Base-by-base conservation (phyloP, 2,797 vertebrate species). In the Microctenopoma steveboyesi region DNA sequence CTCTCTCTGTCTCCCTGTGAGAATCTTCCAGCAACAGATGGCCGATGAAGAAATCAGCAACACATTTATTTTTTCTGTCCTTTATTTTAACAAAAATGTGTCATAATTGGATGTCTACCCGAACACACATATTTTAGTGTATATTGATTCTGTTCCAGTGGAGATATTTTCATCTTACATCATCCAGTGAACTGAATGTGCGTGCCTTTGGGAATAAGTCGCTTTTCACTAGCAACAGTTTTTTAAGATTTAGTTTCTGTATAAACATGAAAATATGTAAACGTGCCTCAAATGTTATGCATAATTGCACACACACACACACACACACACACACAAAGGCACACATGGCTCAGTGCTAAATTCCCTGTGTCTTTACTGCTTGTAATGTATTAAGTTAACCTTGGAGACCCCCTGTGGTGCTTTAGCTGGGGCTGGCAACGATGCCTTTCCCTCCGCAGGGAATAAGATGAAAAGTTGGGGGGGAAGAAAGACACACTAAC, bases 1-100 rank as follows among this genome's bases (percentile, higher is more conserved):
- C 77, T 74, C 81, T 71, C 81, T 79, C 74, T 89, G 76, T 89
- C 18, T 18, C 18, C 18, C 18, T 18, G 18, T 18, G 18, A 18
- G 87, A 89, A 71, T 86, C 83, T 92, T 90, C 79, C 83, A 90
- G 89, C 88, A 92, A 92, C 92, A 93, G 92, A 93, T 93, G 92
- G 92, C 89, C 46, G 83, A 85, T 86, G 80, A 80, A 91, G 88
- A 87, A 90, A 90, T 85, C 87, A 91, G 91, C 88, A 90, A 93
- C 91, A 93, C 89, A 39, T 93, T 91, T 90, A 92, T 92, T 93
- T 92, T 89, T 79, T 91, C 83, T 86, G 78, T 85, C 76, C 85
- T 91, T 90, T 88, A 89, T 86, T 90, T 91, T 63, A 82, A 87
- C 84, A 78, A 84, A 88, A 91, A 88, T 84, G 87, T 89, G 87